These are phyloP conservation scores for Cryptocephalus primarius DNA, from an alignment of 2,888 invertebrate species.

Conservation along the genomic window DNA sequence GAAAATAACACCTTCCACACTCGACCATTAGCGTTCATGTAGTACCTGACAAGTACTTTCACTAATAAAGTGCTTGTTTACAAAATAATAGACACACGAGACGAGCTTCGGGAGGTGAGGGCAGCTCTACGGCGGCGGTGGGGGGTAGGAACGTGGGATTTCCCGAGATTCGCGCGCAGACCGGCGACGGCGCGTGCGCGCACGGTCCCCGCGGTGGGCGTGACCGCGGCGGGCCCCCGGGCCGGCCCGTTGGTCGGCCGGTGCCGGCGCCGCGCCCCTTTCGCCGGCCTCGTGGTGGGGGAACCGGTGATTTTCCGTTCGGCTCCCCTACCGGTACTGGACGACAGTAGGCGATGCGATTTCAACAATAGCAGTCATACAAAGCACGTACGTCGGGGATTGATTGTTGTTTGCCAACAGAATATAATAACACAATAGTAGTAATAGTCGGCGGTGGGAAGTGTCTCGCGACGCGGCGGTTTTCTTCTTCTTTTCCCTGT, in stretches of 20 bases:
- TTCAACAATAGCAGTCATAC: slow-evolving; percentile 35
- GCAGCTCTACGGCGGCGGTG: neutral
- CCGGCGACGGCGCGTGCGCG: slow-evolving; percentile 16
- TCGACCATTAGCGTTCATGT: slow-evolving; percentile 12
- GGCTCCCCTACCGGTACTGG: slow-evolving; percentile 29
- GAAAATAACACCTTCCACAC: slow-evolving; percentile 26
- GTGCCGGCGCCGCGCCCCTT: slow-evolving; percentile 16
- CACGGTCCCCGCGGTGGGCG: slow-evolving; percentile 20
- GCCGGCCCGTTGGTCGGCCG: slow-evolving; percentile 23
- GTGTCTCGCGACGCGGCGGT: too few species aligned
- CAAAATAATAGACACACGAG: slow-evolving; percentile 31
- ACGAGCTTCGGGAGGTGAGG: neutral
- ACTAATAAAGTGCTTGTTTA: slow-evolving; percentile 37
- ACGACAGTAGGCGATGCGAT: slow-evolving; percentile 38
- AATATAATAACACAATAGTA: too few species aligned
- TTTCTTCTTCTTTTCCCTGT: too few species aligned
- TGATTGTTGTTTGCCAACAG: slow-evolving; percentile 11
- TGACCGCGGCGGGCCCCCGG: slow-evolving; percentile 14
- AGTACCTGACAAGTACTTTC: slow-evolving; percentile 16
- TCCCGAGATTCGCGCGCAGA: neutral
- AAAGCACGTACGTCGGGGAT: slow-evolving; percentile 12
- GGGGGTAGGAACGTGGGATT: neutral
- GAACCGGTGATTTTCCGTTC: slow-evolving; percentile 33
- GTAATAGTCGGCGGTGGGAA: too few species aligned
- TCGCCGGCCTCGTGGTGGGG: slow-evolving; percentile 27